Conservation (phyloP, 2,113 vertebrate genomes). For the Aegotheles bennettii region DNA sequence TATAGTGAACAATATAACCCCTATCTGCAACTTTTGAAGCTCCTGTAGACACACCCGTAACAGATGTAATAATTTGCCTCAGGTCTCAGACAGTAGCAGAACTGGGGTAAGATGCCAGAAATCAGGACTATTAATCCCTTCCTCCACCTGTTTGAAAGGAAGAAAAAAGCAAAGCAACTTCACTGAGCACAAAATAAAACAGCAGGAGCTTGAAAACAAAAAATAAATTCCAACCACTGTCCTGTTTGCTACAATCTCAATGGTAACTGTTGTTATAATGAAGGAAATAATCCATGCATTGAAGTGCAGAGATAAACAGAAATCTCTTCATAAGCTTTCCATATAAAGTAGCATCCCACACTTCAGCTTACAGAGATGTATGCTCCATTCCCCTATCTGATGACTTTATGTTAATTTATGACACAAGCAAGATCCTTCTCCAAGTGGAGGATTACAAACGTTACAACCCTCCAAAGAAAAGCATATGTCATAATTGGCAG, state of each 20-base stretch:
- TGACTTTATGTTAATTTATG: background rate
- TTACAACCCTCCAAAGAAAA: constrained; percentile 4
- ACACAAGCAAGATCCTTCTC: background rate
- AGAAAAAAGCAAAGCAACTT: background rate
- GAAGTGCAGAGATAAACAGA: background rate
- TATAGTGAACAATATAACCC: background rate
- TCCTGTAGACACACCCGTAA: background rate
- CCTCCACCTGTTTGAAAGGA: background rate
- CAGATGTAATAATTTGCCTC: background rate
- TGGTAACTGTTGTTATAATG: background rate
- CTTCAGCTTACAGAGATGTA: background rate
- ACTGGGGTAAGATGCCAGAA: background rate
- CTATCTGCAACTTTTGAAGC: background rate
- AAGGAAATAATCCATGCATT: background rate
- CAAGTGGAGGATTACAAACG: background rate
- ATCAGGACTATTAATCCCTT: background rate
- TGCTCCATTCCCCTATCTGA: background rate
- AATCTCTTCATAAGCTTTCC: background rate
- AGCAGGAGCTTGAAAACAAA: background rate
- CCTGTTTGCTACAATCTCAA: background rate
- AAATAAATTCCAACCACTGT: background rate
- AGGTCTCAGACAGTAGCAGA: background rate
- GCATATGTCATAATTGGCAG: constrained; percentile 13
- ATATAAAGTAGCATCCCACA: background rate
- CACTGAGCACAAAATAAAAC: background rate